Evolutionary conservation across 2,797 vertebrate genomes (phyloP), one percentile per base, ranked within the genome.

Genomic region (Scleropages formosus): DNA sequence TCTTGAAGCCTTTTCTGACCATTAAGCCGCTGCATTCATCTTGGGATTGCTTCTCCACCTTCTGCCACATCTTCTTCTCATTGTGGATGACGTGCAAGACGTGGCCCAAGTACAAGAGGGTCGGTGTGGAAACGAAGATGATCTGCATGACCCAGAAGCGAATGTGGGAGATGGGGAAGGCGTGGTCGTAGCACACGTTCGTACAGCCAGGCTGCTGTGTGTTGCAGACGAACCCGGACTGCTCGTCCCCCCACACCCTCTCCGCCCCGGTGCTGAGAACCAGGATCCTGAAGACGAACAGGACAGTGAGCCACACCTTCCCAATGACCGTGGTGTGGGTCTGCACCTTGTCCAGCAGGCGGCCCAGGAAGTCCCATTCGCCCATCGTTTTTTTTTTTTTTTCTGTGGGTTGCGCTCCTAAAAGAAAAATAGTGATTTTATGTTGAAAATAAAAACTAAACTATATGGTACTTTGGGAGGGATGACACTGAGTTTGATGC

Each of bases 131-230:
- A 24, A 93, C 87, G 0, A 95, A 96, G 62, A 98, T 92, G 74
- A 98, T 96, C 89, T 99, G 97, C 20, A 98, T 91, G 56, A 95
- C 93, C 96, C 97, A 98, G 83, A 95, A 97, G 76, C 95, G 95
- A 24, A 98, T 88, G 47, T 99, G 96, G 22, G 96, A 98, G 87
- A 99, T 98, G 80, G 96, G 96, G 87, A 98, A 99, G 44, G 94
- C 96, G 3, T 87, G 80, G 88, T 98, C 96, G 0, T 97, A 99
- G 86, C 97, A 99, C 62, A 98, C 95, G 0, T 97, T 98, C 88
- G 95, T 93, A 74, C 96, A 98, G 68, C 97, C 97, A 0, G 97
- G 96, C 89, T 98, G 96, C 70, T 90, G 86, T 0, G 95, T 98
- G 90, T 99, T 98, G 77, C 97, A 99, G 47, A 94, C 87, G 0